Evolutionary conservation across 2,113 vertebrate genomes (phyloP), one percentile per base, ranked within the genome.

Genomic region (Chamaetylas fuelleborni): DNA sequence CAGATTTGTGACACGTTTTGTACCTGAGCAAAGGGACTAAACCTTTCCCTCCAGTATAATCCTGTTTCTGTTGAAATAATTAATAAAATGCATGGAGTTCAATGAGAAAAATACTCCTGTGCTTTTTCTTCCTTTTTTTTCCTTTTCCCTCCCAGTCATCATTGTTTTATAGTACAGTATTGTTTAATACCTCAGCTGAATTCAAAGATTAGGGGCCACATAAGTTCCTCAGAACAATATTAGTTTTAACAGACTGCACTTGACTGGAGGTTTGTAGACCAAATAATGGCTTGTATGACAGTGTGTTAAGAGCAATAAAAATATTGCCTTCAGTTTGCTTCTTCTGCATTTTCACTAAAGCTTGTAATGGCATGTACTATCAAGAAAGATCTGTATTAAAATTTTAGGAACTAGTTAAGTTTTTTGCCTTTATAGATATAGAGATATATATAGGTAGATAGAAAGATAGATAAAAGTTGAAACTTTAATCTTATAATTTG

Each of bases 131-230:
- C 12, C 5, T 51, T 12, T 28, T 8, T 19, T 6, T 19, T 29
- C 28, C 12, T 24, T 11, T 29, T 25, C 11, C 5, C 1, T 2
- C 3, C 22, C 0, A 5, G 4, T 64, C 2, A 2, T 67, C 9
- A 11, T 48, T 48, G 15, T 3, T 57, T 89, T 89, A 54, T 45
- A 3, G 1, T 56, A 48, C 3, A 60, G 29, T n/a, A 10, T 56
- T 56, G 9, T 43, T 79, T 67, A 58, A 70, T 43, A 34, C 2
- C 53, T 61, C 40, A n/a, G 3, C 40, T 71, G 47, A 78, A 40
- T 48, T 77, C 7, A 70, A 83, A 86, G 40, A n/a, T 42, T 28
- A 29, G 11, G 2, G 17, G 2, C 45, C 18, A 51, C 2, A 3
- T 22, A 86, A 69, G 18, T 65, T 70, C 33, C 62, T 78, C 56